These are phyloP conservation scores for Teleogryllus oceanicus DNA, from an alignment of 2,888 invertebrate genomes.

Conservation along the genomic window DNA sequence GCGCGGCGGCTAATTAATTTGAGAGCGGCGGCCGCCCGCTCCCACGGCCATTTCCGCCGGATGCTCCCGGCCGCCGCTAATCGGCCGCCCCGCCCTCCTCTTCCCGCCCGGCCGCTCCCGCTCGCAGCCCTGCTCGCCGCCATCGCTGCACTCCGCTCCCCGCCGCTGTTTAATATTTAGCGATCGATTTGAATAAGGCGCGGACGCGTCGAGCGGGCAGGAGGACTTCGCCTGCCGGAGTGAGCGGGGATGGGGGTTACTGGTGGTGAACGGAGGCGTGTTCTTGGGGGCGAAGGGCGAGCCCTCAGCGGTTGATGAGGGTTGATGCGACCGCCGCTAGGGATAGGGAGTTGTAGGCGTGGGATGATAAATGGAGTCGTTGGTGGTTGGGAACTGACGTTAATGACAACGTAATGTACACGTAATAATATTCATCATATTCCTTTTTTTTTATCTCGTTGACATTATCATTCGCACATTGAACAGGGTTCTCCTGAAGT, in stretches of 20 bases:
- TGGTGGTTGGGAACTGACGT: too few relatives aligned
- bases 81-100: not conserved
- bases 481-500: too few relatives aligned
- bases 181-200: slow-evolving; percentile 18
- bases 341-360: not conserved
- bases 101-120: not conserved
- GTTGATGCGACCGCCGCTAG: not conserved
- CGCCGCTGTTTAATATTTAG: slow-evolving; percentile 18
- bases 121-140: not conserved
- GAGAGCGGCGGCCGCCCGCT: not conserved
- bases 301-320: not conserved
- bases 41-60: slow-evolving; percentile 10
- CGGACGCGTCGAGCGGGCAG: not conserved
- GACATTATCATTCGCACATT: too few relatives aligned
- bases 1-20: slow-evolving; percentile 1
- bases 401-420: too few relatives aligned
- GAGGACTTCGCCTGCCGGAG: not conserved
- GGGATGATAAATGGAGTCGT: too few relatives aligned
- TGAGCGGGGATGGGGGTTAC: not conserved
- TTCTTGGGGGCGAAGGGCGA: not conserved
- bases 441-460: too few relatives aligned
- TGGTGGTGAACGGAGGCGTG: not conserved
- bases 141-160: not conserved
- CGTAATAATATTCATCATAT: too few relatives aligned
- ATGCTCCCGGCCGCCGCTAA: slow-evolving; percentile 1